phyloP scores from a whole-genome alignment of 2,797 vertebrate species.

The Fistularia tabacaria region DNA sequence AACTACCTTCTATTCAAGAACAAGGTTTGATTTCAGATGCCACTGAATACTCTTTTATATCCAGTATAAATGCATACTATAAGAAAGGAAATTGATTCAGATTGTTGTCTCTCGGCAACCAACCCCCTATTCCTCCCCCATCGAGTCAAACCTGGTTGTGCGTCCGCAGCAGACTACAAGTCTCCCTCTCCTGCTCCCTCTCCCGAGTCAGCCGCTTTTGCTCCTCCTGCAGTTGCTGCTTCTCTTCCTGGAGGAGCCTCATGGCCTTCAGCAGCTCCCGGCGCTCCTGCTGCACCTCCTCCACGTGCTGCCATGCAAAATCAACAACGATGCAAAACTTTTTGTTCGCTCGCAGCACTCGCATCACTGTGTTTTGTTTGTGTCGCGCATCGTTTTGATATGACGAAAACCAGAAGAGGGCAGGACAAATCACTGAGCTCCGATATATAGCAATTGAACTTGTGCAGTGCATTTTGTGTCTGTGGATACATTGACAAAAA shows the following conservation, averaged over 20 bases:
- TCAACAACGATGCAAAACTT: not conserved
- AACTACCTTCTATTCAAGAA: not conserved
- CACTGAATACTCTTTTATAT: no score
- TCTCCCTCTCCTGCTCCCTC: conserved; percentile 84
- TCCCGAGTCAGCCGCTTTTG: conserved; percentile 85
- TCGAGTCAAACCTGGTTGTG: conserved; percentile 82
- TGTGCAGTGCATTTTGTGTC: no score
- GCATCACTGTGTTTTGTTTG: no score
- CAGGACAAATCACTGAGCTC: no score
- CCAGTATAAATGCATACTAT: no score
- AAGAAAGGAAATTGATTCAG: no score
- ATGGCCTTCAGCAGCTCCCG: conserved; percentile 87
- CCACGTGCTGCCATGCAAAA: conserved; percentile 79
- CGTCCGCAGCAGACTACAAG: conserved; percentile 79
- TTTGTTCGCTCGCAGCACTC: no score
- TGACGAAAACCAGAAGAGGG: no score
- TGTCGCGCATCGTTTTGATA: no score
- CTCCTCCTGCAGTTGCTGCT: conserved; percentile 85
- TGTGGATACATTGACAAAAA: not conserved
- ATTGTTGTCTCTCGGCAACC: not conserved
- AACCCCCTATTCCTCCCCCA: not conserved
- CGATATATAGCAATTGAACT: no score
- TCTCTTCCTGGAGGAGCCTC: conserved; percentile 87
- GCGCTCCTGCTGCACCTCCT: conserved; percentile 93
- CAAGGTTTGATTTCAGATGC: no score